Base-by-base conservation (phyloP, 2,888 invertebrate species). In the Acleris emargana region DNA sequence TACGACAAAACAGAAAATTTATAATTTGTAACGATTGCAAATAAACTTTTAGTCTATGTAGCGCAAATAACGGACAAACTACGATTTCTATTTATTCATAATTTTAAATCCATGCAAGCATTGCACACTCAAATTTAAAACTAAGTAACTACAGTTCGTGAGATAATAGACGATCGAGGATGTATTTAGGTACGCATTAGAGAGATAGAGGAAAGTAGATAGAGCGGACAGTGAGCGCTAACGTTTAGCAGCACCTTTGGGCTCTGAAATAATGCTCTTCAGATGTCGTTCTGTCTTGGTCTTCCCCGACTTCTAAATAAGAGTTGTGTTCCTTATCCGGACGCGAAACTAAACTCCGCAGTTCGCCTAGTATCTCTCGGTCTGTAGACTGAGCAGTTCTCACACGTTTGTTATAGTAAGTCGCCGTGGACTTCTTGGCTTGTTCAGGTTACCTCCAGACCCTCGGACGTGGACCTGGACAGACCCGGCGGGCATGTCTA, bases 391-490 rank as follows among this genome's bases (percentile, higher is more conserved):
- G n/a, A 38, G n/a, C 47, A 51, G 42, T 20, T 52, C 60, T 68
- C 60, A 68, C 38, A 72, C 72, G 59, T 72, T 72, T 9, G 72
- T 72, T 9, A 72, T 86, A 67, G 89, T 91, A 42, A 92, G 73
- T 55, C 91, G 78, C 68, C 91, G 80, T 3, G 91, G 91, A 71
- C 91, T 92, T 63, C 80, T 80, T 0, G 90, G 90, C 73, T 84
- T 83, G 55, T 87, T 89, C 4, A 91, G 57, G 71, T 88, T 91
- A 3, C 78, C 78, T 9, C 73, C 81, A 11, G 91, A 91, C 0
- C 89, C 91, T 73, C 89, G 79, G 0, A 84, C 89, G 62, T 92
- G 91, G 0, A 91, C 89, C 71, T 92, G 91, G 0, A 91, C 86
- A 4, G 86, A 87, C 0, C 88, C 87, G 32, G 78, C 76, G 0